Percentiles rank a stretch among this genome's conserved stretches.
These are phyloP conservation scores for Nycticorax nycticorax DNA, from an alignment of 2,113 vertebrate species.

Conservation along the genomic window DNA sequence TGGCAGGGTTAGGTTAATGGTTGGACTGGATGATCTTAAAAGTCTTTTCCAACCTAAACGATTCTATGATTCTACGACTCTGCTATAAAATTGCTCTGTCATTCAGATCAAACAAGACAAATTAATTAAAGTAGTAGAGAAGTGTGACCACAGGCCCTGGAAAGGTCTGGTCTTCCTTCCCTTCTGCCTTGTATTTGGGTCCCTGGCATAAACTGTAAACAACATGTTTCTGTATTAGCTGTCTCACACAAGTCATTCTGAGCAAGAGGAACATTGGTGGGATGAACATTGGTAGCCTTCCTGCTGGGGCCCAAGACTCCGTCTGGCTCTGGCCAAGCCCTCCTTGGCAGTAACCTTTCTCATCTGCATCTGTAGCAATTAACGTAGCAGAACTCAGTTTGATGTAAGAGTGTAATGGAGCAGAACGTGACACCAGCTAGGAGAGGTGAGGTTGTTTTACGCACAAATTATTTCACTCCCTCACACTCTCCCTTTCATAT, in stretches of 20 bases:
- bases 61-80: background rate
- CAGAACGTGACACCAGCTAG: rapidly evolving
- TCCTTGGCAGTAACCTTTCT: background rate
- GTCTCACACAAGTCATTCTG: background rate
- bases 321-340: background rate
- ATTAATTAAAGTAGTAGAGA: background rate
- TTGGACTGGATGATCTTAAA: too few relatives aligned
- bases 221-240: rapidly evolving
- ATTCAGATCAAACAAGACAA: background rate
- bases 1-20: too few relatives aligned
- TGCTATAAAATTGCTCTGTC: background rate
- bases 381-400: background rate
- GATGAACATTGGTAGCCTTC: background rate
- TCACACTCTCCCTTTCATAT: rapidly evolving
- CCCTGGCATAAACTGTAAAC: background rate
- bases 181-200: background rate
- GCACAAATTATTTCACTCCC: background rate
- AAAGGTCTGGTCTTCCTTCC: background rate
- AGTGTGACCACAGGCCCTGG: background rate
- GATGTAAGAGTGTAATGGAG: background rate
- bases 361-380: background rate
- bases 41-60: too few relatives aligned
- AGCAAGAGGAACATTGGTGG: background rate
- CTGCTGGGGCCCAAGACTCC: background rate
- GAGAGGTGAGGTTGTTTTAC: background rate